Base-by-base conservation (phyloP, 1,140 invertebrate species). In the Chlorops oryzae region DNA sequence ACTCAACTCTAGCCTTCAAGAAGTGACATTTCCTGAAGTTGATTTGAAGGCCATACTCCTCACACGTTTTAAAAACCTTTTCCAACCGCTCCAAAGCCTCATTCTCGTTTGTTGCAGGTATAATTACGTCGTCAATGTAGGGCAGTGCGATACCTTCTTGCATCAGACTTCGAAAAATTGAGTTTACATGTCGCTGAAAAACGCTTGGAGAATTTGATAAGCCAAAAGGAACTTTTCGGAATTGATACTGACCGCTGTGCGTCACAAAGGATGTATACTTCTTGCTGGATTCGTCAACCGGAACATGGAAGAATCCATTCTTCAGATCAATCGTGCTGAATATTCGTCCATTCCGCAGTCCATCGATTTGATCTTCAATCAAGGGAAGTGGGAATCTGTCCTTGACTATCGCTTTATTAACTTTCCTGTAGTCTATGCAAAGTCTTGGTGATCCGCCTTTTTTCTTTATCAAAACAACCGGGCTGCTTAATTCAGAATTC, bases 401-500 rank as follows among this genome's bases (percentile, higher is more conserved):
- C 59, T 62, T 57, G 22, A 59, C 24, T 20, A 63, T 57, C 24
- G 52, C 53, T 47, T 62, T 67, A 57, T 80, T 80, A 6, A 79
- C 46, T 21, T 49, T 40, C 7, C 77, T 54, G 54, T 72, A 80
- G 55, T 81, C 77, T 1, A 80, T 55, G 61, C 77, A 81, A 10
- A 79, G 64, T 34, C 78, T 40, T 12, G 57, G 45, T 1, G 57
- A 54, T 6, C 68, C 66, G 56, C 77, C 75, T 59, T 77, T 76
- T 50, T 80, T 81, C 21, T 46, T 58, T 6, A 74, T 73, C 10
- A 78, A 47, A 0, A 78, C 68, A 0, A 78, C 54, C 0, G 74
- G 74, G 44, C 68, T 70, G 10, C 66, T 58, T 65, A 73, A 80
- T 21, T 66, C 68, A 17, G 63, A 69, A 21, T 52, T 48, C 39